Base-by-base conservation (phyloP, 2,113 vertebrate genomes). In the Scomber scombrus region DNA sequence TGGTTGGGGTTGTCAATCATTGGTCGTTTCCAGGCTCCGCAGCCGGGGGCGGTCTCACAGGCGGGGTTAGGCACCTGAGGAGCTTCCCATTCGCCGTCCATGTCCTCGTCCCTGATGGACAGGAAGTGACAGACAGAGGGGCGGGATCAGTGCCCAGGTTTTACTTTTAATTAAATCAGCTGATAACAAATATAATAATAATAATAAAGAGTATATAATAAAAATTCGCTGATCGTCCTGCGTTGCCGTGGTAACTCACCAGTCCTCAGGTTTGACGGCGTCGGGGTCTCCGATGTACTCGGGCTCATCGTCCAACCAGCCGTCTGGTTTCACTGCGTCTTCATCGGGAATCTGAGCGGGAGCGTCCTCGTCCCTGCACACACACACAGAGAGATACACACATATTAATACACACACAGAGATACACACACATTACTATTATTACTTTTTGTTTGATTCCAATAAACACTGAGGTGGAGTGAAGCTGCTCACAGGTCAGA, bases 11-110 rank as follows among this genome's bases (percentile, higher is more conserved):
- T 99, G 87, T 99, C 97, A 31, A 98, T 95, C 95, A 96, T 94
- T 0, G 98, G 98, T 1, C 96, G 92, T 62, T 98, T 95, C 98
- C 98, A 99, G 61, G 90, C 87, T 18, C 98, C 97, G 67, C 98
- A 99, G 63, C 98, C 98, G 11, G 98, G 96, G 6, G 97, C 97
- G 0, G 95, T 55, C 86, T 99, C 97, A 62, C 98, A 99, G 80
- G 96, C 96, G 0, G 98, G 95, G 90, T 99, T 99, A 18, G 97
- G 96, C 63, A 99, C 91, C 92, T 99, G 98, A 72, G 97, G 98
- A 40, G 98, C 97, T 83, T 99, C 98, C 98, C 98, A 99, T 40
- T 99, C 98, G 1, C 98, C 98, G 2, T 99, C 98, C 98, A 99
- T 99, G 81, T 99, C 98, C 92, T 99, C 97, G 88, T 99, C 98